Evolutionary conservation across 2,113 vertebrate genomes (phyloP), one percentile per base, ranked within the genome.

Genomic region (Grammomys dolichurus): DNA sequence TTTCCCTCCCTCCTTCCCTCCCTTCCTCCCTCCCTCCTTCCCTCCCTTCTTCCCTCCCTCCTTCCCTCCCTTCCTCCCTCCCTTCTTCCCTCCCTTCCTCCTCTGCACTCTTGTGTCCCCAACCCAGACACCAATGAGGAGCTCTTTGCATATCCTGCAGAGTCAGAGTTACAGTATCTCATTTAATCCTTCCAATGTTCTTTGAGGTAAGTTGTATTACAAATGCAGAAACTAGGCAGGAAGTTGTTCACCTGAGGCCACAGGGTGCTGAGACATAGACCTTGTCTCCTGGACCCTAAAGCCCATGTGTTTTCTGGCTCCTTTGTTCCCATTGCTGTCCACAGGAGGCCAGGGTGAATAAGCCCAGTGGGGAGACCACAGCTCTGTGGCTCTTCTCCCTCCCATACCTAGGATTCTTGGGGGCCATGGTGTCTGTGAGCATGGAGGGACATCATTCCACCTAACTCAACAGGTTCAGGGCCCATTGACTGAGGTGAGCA

Each of bases 191-290:
- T 43, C 36, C 28, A 31, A 40, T 82, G 65, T 14, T 17, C n/a
- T 96, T 91, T 33, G 63, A 91, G 22, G 19, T 40, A 60, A 63
- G 16, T 31, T 43, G 22, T 24, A 12, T 80, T 43, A 31, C n/a
- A 63, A 36, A 54, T 80, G 16, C 70, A 67, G 89, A 96, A 70
- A 81, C 46, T 5, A 43, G 65, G 60, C 73, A 94, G 67, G 87
- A 81, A 85, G 48, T 54, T 56, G 26, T 46, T 92, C 67, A 65
- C 22, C 48, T 19, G 69, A 90, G 10, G 3, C 95, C 58, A 4
- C 19, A 40, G 26, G 76, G 51, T 40, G 33, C 91, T 67, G 82
- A 73, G 33, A 56, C 56, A 43, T 26, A 65, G 40, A 33, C 51
- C 46, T 7, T 3, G 54, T 33, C 1, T 12, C 9, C 46, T 48